Conservation (phyloP, 2,888 invertebrate genomes). For the Epistrophe eligans region DNA sequence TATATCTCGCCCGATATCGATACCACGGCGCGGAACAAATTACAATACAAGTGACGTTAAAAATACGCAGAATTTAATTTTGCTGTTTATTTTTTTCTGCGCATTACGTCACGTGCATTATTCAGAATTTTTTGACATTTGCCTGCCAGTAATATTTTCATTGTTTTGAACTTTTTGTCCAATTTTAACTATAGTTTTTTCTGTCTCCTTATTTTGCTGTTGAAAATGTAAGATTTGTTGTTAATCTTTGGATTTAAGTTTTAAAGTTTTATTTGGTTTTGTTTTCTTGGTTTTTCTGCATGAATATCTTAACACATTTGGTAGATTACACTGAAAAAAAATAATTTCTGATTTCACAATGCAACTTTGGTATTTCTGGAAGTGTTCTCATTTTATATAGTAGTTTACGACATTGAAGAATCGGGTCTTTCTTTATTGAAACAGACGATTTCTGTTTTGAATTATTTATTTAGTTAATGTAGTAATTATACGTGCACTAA, state of each 20-base stretch:
- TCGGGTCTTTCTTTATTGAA: not conserved
- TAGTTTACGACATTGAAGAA: not conserved
- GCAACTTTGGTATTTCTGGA: constrained; percentile 1
- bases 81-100: constrained; percentile 17
- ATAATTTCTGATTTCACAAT: constrained; percentile 9
- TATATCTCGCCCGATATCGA: not conserved
- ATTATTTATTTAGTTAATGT: not conserved
- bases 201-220: not conserved
- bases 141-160: constrained; percentile 14
- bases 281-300: not conserved
- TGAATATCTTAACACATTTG: not conserved
- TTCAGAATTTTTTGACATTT: constrained; percentile 28
- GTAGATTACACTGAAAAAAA: constrained; percentile 3
- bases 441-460: not conserved
- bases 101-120: constrained; percentile 38
- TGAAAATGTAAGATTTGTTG: constrained; percentile 18
- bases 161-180: constrained; percentile 22
- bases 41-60: not conserved
- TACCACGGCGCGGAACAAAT: not conserved
- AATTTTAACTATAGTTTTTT: constrained; percentile 4
- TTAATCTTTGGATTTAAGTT: not conserved
- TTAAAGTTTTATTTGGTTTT: not conserved
- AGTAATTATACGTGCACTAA: not conserved
- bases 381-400: not conserved
- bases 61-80: constrained; percentile 11